Percentiles rank a stretch among this genome's conserved stretches.
phyloP scores from a whole-genome alignment of 2,113 vertebrate genomes.

The Oenanthe melanoleuca region DNA sequence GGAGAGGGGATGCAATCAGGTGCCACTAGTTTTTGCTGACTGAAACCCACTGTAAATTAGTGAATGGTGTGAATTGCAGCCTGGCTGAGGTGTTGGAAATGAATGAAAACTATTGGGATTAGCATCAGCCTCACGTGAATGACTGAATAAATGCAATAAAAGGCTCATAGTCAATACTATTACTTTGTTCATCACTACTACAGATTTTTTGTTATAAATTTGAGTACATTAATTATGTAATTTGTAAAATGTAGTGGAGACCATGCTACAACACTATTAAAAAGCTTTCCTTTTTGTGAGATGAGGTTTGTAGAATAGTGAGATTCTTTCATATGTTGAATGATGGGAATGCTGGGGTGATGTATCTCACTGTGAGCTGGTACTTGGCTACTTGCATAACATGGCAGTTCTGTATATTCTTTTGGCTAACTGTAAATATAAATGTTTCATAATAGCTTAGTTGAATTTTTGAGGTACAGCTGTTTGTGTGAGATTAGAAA shows the following conservation, averaged over 20 bases:
- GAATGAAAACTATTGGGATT: not conserved
- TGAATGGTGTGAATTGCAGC: not conserved
- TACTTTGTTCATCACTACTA: conserved; percentile 1
- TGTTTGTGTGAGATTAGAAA: conserved; percentile 73
- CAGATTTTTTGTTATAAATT: not conserved
- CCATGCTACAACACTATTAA: conserved; percentile 25
- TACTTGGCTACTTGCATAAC: conserved; percentile 67
- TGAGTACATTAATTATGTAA: not conserved
- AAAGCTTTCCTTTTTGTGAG: conserved; percentile 69
- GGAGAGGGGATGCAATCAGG: not conserved
- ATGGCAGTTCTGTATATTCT: conserved; percentile 74
- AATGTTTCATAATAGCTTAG: conserved; percentile 79
- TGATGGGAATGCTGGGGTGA: conserved; percentile 71
- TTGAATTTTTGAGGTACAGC: conserved; percentile 74
- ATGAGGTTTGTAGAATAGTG: conserved; percentile 67
- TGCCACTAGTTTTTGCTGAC: not conserved
- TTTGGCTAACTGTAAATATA: conserved; percentile 77
- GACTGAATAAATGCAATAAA: conserved; percentile 59
- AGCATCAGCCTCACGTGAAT: not conserved
- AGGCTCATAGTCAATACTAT: not conserved
- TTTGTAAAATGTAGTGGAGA: conserved; percentile 46
- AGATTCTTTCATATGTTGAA: conserved; percentile 52
- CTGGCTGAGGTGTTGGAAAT: not conserved
- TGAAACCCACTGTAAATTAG: not conserved
- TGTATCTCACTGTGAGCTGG: conserved; percentile 74